phyloP scores from a whole-genome alignment of 2,113 vertebrate genomes.

The Donacobius atricapilla region DNA sequence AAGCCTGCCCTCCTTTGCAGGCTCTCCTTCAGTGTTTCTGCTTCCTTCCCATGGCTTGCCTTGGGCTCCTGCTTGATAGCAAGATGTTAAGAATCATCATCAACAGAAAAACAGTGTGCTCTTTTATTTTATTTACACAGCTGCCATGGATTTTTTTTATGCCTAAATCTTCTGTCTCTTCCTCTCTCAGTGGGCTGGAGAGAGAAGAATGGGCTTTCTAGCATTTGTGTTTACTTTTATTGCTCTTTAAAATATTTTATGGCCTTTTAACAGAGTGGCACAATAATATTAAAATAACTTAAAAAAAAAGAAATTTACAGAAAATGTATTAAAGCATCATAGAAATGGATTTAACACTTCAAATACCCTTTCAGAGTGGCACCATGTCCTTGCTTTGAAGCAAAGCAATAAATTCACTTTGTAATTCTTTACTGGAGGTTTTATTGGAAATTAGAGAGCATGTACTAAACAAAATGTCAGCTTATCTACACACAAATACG shows the following conservation, averaged over 20 bases:
- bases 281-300: constrained; percentile 50
- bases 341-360: constrained; percentile 27
- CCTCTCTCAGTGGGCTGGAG: constrained; percentile 50
- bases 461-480: constrained; percentile 12
- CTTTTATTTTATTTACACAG: constrained; percentile 72
- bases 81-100: constrained; percentile 32
- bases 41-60: constrained; percentile 43
- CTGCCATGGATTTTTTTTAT: constrained; percentile 67
- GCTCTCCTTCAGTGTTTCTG: background rate
- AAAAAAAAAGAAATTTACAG: background rate
- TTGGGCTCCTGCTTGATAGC: constrained; percentile 52
- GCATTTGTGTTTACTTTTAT: constrained; percentile 69
- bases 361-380: constrained; percentile 45
- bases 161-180: constrained; percentile 59
- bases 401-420: constrained; percentile 20
- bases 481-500: constrained; percentile 27
- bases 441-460: constrained; percentile 20
- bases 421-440: constrained; percentile 3
- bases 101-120: constrained; percentile 5
- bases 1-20: background rate
- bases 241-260: constrained; percentile 72
- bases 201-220: constrained; percentile 63
- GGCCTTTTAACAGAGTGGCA: constrained; percentile 61
- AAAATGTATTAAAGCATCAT: constrained; percentile 23
- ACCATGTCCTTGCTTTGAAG: constrained; percentile 45